These are phyloP conservation scores for Accipiter virgatus DNA, from an alignment of 2,113 vertebrate genomes.

Conservation along the genomic window DNA sequence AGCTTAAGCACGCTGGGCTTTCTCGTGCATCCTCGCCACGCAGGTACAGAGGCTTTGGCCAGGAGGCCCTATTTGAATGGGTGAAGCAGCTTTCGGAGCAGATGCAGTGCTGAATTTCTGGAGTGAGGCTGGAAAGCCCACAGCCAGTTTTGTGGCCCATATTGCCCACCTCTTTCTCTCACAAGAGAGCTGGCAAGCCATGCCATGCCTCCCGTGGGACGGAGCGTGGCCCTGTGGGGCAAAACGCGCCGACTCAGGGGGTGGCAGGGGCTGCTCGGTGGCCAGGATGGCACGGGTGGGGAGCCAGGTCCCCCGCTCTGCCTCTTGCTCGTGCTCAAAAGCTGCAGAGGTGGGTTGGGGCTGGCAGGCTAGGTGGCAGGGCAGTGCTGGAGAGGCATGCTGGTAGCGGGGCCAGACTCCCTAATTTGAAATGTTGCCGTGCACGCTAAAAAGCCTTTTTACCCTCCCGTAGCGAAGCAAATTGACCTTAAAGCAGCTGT, in stretches of 20 bases:
- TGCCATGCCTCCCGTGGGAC: neutral
- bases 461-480: neutral
- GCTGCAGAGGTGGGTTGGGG: neutral
- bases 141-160: neutral
- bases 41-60: neutral
- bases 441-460: neutral
- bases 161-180: neutral
- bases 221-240: neutral
- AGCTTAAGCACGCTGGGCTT: neutral
- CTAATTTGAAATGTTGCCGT: neutral
- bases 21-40: accelerated
- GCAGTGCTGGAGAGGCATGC: neutral
- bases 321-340: neutral
- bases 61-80: neutral
- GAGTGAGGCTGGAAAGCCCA: neutral
- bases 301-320: neutral
- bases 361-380: neutral
- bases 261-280: neutral
- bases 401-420: neutral
- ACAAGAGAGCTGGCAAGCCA: neutral
- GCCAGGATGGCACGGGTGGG: accelerated
- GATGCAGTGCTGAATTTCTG: neutral
- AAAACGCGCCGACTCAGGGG: accelerated
- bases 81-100: accelerated
- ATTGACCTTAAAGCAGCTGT: neutral